Evolutionary conservation across 1,140 invertebrate species (phyloP).

Genomic region (Bombus waltoni): DNA sequence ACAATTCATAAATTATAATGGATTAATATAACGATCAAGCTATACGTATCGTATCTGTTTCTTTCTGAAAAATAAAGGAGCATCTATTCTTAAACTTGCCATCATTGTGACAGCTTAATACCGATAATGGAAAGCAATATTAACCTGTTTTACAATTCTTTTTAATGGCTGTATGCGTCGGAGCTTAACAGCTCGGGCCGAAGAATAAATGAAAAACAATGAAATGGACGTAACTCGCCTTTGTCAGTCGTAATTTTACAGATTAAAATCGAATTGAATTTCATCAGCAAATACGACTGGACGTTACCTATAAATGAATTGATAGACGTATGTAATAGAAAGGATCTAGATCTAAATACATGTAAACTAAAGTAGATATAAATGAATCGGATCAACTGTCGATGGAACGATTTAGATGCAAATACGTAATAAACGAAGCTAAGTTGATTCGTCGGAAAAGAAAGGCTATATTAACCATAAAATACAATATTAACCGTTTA

Average conservation of each 20-base stretch:
- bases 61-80: background rate
- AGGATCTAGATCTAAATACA: background rate
- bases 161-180: background rate
- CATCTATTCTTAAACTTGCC: background rate
- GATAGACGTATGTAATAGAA: background rate
- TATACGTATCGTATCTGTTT: background rate
- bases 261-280: background rate
- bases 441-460: too few species aligned
- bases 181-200: background rate
- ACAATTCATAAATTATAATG: too few species aligned
- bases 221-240: background rate
- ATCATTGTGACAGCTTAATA: background rate
- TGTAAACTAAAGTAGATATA: background rate
- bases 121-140: background rate
- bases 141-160: constrained; percentile 6
- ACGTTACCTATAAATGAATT: background rate
- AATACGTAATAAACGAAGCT: background rate
- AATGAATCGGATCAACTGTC: background rate
- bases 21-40: background rate
- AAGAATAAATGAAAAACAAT: constrained; percentile 11
- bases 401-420: background rate
- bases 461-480: too few species aligned
- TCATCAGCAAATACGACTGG: background rate
- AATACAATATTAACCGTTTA: too few species aligned
- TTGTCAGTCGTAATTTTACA: constrained; percentile 9